Evolutionary conservation across 2,113 vertebrate genomes (phyloP), one percentile per base, ranked within the genome.

Genomic region (Colossoma macropomum): DNA sequence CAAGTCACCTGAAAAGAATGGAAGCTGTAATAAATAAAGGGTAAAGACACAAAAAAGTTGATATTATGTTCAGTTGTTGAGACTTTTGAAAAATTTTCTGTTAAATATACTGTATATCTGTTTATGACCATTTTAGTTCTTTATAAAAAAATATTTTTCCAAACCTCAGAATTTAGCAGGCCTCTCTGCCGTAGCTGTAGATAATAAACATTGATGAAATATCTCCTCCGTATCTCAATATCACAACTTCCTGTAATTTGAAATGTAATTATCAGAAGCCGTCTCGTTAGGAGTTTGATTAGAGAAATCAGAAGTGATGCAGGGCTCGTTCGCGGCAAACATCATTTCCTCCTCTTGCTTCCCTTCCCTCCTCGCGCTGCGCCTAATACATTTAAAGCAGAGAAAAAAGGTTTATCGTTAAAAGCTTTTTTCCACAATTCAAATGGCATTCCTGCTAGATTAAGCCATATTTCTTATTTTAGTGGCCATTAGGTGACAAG

Each of bases 381-480:
- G 81, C 80, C 74, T 84, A 85, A 88, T 89, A 86, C 71, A 73
- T 83, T 88, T 88, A 77, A 79, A 86, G 74, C 73, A 69, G 73
- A 59, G 75, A 48, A 66, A 23, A 85, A 79, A 83, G 69, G 79
- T 84, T 85, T 84, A 83, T 86, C 77, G 84, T 86, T 86, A 85
- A 88, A 83, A 88, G 87, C 79, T 80, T 89, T 87, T 86, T 87
- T 86, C 84, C 68, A 79, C 69, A 75, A 79, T 83, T 86, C 80
- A 45, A 56, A 78, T 81, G 81, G 85, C 82, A 41, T 77, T 85
- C 80, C 75, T 41, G 62, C 34, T 73, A 88, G 86, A 90, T 88
- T 80, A 88, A 88, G 76, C 85, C 84, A 81, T 88, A 88, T 86
- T 86, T 90, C 87, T 94, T 91, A 89, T 92, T 93, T 93, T 91